Conservation (phyloP, 2,888 invertebrate genomes). For the Urechis unicinctus region DNA sequence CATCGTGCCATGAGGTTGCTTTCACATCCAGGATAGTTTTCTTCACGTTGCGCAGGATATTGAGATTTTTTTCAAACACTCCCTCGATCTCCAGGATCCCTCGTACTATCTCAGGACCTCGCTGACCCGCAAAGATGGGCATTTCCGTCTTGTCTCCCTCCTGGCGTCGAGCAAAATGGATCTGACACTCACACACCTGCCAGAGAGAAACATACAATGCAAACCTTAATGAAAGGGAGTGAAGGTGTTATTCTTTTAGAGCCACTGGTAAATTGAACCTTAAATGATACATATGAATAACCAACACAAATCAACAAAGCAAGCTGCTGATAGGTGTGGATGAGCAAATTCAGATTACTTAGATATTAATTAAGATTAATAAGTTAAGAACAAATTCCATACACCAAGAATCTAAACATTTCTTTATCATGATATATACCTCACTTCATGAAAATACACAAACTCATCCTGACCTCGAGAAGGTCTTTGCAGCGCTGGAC, state of each 20-base stretch:
- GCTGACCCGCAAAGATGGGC: conserved; percentile 71
- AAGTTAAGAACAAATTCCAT: too few relatives aligned
- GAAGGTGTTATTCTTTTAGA: too few relatives aligned
- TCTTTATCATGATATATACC: too few relatives aligned
- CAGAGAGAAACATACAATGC: neutral
- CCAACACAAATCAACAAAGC: too few relatives aligned
- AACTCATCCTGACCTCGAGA: conserved; percentile 54
- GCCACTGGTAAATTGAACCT: too few relatives aligned
- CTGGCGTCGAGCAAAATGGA: conserved; percentile 70
- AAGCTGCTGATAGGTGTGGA: too few relatives aligned
- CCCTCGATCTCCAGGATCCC: conserved; percentile 60
- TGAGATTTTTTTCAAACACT: conserved; percentile 65
- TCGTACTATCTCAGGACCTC: conserved; percentile 50
- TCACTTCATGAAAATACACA: neutral
- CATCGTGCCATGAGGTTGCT: conserved; percentile 70
- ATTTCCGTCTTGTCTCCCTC: conserved; percentile 65
- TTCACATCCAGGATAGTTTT: conserved; percentile 53
- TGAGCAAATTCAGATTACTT: too few relatives aligned
- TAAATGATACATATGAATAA: too few relatives aligned
- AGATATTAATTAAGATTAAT: too few relatives aligned
- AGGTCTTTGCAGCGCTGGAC: conserved; percentile 77
- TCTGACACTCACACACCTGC: conserved; percentile 79
- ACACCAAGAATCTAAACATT: too few relatives aligned
- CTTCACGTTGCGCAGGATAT: conserved; percentile 59
- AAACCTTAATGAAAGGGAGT: neutral